Evolutionary conservation across 2,113 vertebrate species (phyloP).

Genomic region (Silurus meridionalis): DNA sequence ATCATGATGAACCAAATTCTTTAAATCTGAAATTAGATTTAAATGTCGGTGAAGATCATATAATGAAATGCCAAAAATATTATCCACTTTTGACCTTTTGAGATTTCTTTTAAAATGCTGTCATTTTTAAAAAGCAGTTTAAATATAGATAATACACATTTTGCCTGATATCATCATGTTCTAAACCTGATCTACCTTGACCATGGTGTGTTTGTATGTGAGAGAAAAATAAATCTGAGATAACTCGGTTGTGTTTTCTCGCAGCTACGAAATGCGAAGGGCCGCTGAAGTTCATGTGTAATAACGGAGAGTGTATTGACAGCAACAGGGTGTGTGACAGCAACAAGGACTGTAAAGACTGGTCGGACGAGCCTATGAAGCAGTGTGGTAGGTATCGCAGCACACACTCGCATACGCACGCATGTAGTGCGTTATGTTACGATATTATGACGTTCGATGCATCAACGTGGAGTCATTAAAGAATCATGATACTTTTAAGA

Average conservation of each 20-base stretch:
- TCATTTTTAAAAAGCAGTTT: neutral
- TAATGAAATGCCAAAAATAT: neutral
- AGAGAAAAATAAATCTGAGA: neutral
- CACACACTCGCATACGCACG: neutral
- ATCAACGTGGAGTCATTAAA: neutral
- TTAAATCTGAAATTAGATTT: neutral
- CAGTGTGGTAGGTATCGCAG: slow-evolving; percentile 84
- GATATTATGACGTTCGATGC: neutral
- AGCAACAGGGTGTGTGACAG: slow-evolving; percentile 91
- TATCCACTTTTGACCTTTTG: no score
- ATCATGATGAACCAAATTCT: neutral
- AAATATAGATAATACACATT: neutral
- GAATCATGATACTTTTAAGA: neutral
- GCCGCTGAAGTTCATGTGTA: slow-evolving; percentile 89
- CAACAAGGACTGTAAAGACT: slow-evolving; percentile 92
- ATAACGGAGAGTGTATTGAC: slow-evolving; percentile 94
- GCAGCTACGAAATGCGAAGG: slow-evolving; percentile 89
- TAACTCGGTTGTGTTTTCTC: slow-evolving; percentile 53
- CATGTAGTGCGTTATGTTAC: no score
- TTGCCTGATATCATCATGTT: neutral
- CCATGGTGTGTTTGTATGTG: neutral
- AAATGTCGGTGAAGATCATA: neutral
- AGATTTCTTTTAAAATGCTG: neutral
- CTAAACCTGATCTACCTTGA: neutral
- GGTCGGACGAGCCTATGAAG: slow-evolving; percentile 94